Evolutionary conservation across 2,888 invertebrate genomes (phyloP).

Genomic region (Lysandra bellargus): DNA sequence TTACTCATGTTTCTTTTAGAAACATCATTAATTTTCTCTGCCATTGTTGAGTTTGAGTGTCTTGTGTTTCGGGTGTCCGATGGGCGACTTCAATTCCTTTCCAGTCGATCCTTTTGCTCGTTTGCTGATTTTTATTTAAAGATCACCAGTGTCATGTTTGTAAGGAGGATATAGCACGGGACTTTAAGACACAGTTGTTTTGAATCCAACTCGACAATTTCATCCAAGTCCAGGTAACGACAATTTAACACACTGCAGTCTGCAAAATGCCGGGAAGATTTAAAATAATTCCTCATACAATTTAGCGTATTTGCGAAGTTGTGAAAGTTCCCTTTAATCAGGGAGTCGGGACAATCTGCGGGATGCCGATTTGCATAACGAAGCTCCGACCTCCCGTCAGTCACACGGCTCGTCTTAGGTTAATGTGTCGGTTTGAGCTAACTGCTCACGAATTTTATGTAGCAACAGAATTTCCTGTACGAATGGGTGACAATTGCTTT

Average conservation of each 20-base stretch:
- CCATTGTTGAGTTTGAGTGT: too few species aligned
- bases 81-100: too few species aligned
- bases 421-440: conserved; percentile 20
- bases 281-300: conserved; percentile 27
- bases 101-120: too few species aligned
- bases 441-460: neutral
- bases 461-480: neutral
- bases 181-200: too few species aligned
- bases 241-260: neutral
- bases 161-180: too few species aligned
- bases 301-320: conserved; percentile 19
- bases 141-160: too few species aligned
- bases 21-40: too few species aligned
- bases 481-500: neutral
- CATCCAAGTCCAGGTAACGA: neutral
- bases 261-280: conserved; percentile 3
- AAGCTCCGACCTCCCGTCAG: conserved; percentile 32
- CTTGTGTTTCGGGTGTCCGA: too few species aligned
- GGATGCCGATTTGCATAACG: conserved; percentile 33
- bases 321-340: conserved; percentile 28
- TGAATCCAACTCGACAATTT: neutral
- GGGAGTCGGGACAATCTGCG: conserved; percentile 24
- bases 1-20: neutral
- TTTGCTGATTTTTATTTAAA: too few species aligned
- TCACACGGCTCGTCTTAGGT: conserved; percentile 19